Conservation (phyloP, 2,797 vertebrate species). For the Acipenser ruthenus region DNA sequence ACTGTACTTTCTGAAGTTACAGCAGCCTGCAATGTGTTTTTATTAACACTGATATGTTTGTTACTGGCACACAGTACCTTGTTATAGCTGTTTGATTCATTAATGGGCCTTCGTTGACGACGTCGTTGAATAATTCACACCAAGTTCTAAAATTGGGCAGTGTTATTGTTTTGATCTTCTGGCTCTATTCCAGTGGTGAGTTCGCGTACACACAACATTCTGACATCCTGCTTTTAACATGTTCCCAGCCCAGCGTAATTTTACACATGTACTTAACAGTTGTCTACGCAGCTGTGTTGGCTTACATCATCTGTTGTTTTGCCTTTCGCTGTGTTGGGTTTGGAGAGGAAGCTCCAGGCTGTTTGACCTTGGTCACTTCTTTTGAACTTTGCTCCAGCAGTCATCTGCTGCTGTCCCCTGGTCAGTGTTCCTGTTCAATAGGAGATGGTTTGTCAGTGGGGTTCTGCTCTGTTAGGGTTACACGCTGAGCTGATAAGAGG, state of each 20-base stretch:
- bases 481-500: background rate
- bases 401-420: background rate
- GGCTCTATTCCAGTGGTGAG: background rate
- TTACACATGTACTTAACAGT: conserved; percentile 3
- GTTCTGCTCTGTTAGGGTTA: background rate
- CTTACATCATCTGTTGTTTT: no score
- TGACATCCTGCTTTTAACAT: background rate
- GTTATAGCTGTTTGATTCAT: no score
- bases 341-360: background rate
- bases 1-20: no score
- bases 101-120: no score
- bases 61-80: no score
- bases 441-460: background rate
- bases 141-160: background rate
- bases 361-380: background rate
- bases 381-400: background rate
- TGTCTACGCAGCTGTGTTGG: background rate
- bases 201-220: background rate
- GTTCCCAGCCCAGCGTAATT: background rate
- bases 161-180: background rate
- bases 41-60: no score
- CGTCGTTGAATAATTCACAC: background rate
- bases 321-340: background rate
- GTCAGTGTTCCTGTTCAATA: background rate
- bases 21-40: no score